Percentiles rank a stretch among this genome's conserved stretches.
Evolutionary conservation across 37 sponge, comb jelly and placozoan species (phyloP).

Genomic region (Halisarca cf. caerulea): DNA sequence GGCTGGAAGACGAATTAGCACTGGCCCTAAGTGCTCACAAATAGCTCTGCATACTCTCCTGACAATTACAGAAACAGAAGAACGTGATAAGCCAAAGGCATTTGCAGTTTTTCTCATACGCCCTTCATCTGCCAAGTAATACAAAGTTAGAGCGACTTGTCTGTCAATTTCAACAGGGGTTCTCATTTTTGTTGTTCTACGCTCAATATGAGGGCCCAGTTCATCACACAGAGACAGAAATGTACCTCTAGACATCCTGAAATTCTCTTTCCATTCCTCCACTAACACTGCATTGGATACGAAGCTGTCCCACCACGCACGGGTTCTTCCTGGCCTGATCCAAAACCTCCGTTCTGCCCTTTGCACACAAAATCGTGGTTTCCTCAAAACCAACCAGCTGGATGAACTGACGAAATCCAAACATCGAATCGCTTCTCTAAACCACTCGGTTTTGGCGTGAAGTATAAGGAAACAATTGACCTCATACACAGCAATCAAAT

Average conservation of each 20-base stretch:
- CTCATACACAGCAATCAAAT: too few relatives aligned
- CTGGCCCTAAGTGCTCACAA: slow-evolving; percentile 15
- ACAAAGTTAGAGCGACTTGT: slow-evolving; percentile 46
- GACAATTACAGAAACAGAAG: slow-evolving; percentile 17
- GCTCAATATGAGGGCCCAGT: slow-evolving; percentile 7
- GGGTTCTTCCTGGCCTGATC: slow-evolving; percentile 1
- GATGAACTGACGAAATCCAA: too few relatives aligned
- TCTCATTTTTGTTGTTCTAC: background rate
- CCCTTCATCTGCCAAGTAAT: slow-evolving; percentile 46
- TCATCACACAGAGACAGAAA: slow-evolving; percentile 6
- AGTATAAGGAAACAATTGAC: background rate
- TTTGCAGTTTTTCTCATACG: slow-evolving; percentile 41
- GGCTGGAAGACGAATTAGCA: slow-evolving; percentile 11
- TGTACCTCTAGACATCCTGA: slow-evolving; percentile 1
- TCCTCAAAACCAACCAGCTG: background rate
- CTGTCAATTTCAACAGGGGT: slow-evolving; percentile 23
- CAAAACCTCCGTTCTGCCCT: background rate
- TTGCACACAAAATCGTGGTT: background rate
- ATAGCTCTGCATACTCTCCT: slow-evolving; percentile 31
- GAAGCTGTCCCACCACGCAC: slow-evolving; percentile 6
- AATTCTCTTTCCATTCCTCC: slow-evolving; percentile 23
- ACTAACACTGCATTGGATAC: background rate
- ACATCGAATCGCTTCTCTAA: background rate
- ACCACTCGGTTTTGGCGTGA: background rate
- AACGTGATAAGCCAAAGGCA: slow-evolving; percentile 35